These are phyloP conservation scores for Zygothrica quintamaculata DNA, from an alignment of 2,888 invertebrate genomes.

Conservation along the genomic window DNA sequence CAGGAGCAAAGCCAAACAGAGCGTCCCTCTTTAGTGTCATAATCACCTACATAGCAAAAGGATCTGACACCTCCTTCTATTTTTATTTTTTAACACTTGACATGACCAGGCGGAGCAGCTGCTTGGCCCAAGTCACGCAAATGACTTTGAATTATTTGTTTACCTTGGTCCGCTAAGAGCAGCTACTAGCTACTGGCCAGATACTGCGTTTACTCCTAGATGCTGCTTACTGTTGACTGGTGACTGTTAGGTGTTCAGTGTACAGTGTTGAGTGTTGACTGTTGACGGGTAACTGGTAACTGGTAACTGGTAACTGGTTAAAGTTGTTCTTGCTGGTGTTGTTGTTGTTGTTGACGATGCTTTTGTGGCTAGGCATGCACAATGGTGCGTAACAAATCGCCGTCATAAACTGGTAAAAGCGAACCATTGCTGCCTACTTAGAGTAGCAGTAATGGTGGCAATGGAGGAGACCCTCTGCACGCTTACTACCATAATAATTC, in stretches of 20 bases:
- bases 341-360: slow-evolving; percentile 43
- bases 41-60: slow-evolving; percentile 57
- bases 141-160: slow-evolving; percentile 80
- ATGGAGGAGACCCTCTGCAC: not conserved
- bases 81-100: slow-evolving; percentile 66
- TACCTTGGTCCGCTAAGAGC: slow-evolving; percentile 52
- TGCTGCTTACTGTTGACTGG: slow-evolving; percentile 4
- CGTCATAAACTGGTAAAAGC: slow-evolving; percentile 68
- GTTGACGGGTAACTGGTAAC: not conserved
- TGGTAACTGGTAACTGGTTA: slow-evolving; percentile 14
- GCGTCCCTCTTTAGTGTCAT: slow-evolving; percentile 74
- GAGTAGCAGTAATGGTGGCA: not conserved
- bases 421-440: slow-evolving; percentile 44
- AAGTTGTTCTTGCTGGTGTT: too few species aligned
- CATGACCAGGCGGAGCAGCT: slow-evolving; percentile 24
- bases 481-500: slow-evolving; percentile 74
- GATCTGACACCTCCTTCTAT: slow-evolving; percentile 63
- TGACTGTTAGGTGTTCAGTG: slow-evolving; percentile 9
- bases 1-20: slow-evolving; percentile 28
- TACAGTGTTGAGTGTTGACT: too few species aligned
- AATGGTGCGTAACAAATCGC: slow-evolving; percentile 79
- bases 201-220: slow-evolving; percentile 6
- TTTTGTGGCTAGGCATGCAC: slow-evolving; percentile 65
- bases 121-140: slow-evolving; percentile 60
- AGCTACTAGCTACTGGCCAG: slow-evolving; percentile 18